These are phyloP conservation scores for Rousettus madagascariensis DNA, from an alignment of 2,797 vertebrate species.

Conservation along the genomic window DNA sequence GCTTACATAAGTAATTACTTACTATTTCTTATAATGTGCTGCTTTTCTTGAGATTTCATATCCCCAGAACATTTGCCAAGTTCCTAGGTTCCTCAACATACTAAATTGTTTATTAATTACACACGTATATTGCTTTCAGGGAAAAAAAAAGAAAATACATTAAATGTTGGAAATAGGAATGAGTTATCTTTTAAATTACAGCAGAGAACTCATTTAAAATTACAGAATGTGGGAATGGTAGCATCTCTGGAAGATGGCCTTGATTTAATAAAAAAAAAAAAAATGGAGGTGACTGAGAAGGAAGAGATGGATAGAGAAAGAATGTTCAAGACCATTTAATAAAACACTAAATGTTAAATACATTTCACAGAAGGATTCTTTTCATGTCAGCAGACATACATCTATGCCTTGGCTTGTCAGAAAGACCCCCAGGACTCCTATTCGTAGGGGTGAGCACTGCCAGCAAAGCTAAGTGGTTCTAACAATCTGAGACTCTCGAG, in stretches of 20 bases:
- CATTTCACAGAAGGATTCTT: slow-evolving; percentile 62
- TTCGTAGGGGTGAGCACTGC: slow-evolving; percentile 48
- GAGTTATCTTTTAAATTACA: slow-evolving; percentile 86
- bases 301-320: slow-evolving; percentile 42
- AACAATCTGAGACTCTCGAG: slow-evolving; percentile 57
- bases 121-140: slow-evolving; percentile 95
- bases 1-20: slow-evolving; percentile 99
- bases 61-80: slow-evolving; percentile 98
- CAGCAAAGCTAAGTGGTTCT: slow-evolving; percentile 31
- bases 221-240: slow-evolving; percentile 76
- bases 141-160: slow-evolving; percentile 88
- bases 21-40: slow-evolving; percentile 96
- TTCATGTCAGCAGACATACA: slow-evolving; percentile 56
- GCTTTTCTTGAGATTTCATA: slow-evolving; percentile 97
- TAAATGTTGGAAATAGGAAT: slow-evolving; percentile 87
- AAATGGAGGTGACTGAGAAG: slow-evolving; percentile 56
- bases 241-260: slow-evolving; percentile 70
- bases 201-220: slow-evolving; percentile 80
- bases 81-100: slow-evolving; percentile 97
- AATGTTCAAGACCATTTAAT: slow-evolving; percentile 52
- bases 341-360: slow-evolving; percentile 1
- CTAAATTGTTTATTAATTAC: slow-evolving; percentile 99
- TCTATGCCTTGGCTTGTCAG: slow-evolving; percentile 64
- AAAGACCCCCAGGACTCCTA: background rate
- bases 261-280: slow-evolving; percentile 12